Base-by-base conservation (phyloP, 1,140 invertebrate genomes). In the Frieseomelitta varia region DNA sequence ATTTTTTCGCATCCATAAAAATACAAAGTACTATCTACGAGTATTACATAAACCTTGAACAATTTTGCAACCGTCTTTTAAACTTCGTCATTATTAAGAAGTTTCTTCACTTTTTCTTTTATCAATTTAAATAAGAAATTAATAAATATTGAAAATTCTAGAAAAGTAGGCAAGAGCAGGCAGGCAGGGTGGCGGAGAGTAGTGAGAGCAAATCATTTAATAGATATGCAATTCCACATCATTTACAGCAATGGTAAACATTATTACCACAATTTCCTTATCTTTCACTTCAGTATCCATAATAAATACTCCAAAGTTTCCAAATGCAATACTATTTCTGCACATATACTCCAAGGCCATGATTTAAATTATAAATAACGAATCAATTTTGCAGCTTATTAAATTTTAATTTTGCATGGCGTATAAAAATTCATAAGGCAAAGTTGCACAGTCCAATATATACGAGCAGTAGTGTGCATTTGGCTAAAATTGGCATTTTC, bases 131-230 rank as follows among this genome's bases (percentile, higher is more conserved):
- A 58, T 47, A 39, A 71, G 55, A 84, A 77, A 78, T 65, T 47
- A 34, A 27, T 82, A 67, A 82, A 10, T 79, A 68, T 71, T n/a
- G 27, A 58, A 71, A 71, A 85, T 55, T 82, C 27, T 85, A 78
- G 83, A 58, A 85, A 87, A 87, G 79, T 81, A 88, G 76, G 79
- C 81, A 88, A 84, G 87, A 87, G 73, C 90, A 92, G 90, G 86
- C 91, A 93, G 93, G 91, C 91, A 92, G 90, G 92, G 90, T 92
- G 92, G 91, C 90, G 90, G 87, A 88, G 90, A 93, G 91, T 92
- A 91, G 89, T 93, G 89, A 92, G 88, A 91, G 92, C 89, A 93
- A 93, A 91, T 91, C 91, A 90, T 93, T 93, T 93, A 93, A 93
- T 88, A 89, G 85, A 79, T 88, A 90, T 91, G 88, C 90, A 92